Base-by-base conservation (phyloP, 2,888 invertebrate species). In the Drosophila rellima region DNA sequence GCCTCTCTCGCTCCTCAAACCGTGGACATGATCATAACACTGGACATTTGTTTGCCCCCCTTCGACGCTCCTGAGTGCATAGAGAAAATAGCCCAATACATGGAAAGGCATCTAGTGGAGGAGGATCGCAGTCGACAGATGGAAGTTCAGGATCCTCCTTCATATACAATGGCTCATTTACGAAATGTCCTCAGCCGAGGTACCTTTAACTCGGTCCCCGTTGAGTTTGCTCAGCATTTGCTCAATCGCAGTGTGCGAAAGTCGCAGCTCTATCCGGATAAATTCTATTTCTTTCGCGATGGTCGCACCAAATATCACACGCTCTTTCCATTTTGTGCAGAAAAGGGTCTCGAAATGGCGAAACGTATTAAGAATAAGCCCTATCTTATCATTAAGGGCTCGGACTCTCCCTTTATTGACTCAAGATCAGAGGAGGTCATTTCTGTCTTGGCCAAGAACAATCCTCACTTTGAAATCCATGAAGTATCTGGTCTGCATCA, bases 401-500 rank as follows among this genome's bases (percentile, higher is more conserved):
- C 93, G 20, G 91, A 93, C 39, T 94, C 94, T 0, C 91, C 93
- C 0, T 94, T 92, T 61, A 91, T 92, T 72, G 93, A 94, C 23
- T 86, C 92, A 0, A 93, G 94, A 67, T 73, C 73, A 8, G 93
- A 93, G 57, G 93, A 93, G 65, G 93, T 94, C 23, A 93, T 94
- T 17, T 93, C 94, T 70, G 93, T 95, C 77, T 84, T 95, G 18
- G 89, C 95, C 44, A 93, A 93, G 39, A 92, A 93, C 68, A 93
- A 95, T 82, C 92, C 93, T 0, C 93, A 94, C 65, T 95, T 94
- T 82, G 94, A 94, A 83, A 93, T 93, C 59, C 94, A 95, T 64
- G 93, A 93, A 51, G 91, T 96, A 0, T 92, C 93, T 17, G 96
- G 96, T 0, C 94, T 94, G 3, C 96, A 96, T 92, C 96, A 96